Conservation (phyloP, 23 tunicate species). For the Ascidia mentula region DNA sequence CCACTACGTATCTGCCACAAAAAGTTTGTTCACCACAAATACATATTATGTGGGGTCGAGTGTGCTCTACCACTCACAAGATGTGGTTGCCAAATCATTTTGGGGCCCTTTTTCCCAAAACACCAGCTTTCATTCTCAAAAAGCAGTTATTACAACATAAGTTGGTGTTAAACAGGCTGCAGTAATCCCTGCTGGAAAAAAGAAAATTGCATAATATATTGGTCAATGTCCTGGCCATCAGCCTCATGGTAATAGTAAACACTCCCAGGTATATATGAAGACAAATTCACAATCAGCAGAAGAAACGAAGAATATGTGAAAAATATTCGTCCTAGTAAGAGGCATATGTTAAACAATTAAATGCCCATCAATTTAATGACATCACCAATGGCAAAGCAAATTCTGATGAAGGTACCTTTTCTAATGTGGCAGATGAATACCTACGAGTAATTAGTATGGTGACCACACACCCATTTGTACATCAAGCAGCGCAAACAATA, state of each 20-base stretch:
- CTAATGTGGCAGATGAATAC: slow-evolving; percentile 7
- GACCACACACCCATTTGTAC: slow-evolving; percentile 1
- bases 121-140: not conserved
- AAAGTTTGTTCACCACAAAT: slow-evolving; percentile 2
- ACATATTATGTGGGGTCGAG: slow-evolving; percentile 1
- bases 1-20: too few relatives aligned
- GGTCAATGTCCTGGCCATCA: not conserved
- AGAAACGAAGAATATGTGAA: not conserved
- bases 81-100: slow-evolving; percentile 12
- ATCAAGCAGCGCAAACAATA: not conserved
- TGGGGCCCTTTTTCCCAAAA: not conserved
- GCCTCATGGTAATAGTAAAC: slow-evolving; percentile 10
- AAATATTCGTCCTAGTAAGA: not conserved
- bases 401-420: not conserved
- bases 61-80: not conserved
- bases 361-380: not conserved
- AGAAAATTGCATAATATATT: not conserved
- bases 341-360: not conserved
- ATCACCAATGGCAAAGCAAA: not conserved
- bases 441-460: not conserved
- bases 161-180: not conserved
- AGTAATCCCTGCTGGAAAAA: not conserved
- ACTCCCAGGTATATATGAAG: not conserved
- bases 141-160: not conserved
- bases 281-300: not conserved